Conservation (phyloP, 2,888 invertebrate genomes). For the Chrysotoxum bicinctum region DNA sequence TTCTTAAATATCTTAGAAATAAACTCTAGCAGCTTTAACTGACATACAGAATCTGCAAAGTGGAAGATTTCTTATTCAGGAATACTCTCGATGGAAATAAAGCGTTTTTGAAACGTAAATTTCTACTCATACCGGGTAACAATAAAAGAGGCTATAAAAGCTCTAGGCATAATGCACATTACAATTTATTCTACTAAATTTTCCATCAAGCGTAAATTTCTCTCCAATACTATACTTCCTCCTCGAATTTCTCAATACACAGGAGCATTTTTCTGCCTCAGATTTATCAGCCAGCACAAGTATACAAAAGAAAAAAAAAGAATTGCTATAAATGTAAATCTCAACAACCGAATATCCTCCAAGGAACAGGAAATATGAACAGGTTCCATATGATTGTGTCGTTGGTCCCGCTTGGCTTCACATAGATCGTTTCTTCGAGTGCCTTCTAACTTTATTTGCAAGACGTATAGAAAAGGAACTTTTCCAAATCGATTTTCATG, state of each 20-base stretch:
- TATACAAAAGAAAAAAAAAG: not conserved
- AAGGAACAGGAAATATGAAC: conserved; percentile 38
- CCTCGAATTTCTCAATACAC: not conserved
- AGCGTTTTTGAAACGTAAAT: not conserved
- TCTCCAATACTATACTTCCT: not conserved
- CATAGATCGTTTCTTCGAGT: conserved; percentile 19
- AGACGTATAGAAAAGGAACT: conserved; percentile 8
- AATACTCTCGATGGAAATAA: not conserved
- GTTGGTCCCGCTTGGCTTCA: conserved; percentile 20
- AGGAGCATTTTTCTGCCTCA: not conserved
- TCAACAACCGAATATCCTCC: conserved; percentile 32
- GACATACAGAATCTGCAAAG: not conserved
- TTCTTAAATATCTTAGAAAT: too few relatives aligned
- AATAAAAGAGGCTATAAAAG: not conserved
- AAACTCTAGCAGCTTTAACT: not conserved
- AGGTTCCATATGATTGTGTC: conserved; percentile 39
- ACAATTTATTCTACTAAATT: conserved; percentile 10
- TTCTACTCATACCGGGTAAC: not conserved
- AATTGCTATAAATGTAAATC: conserved; percentile 12
- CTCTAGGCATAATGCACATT: conserved; percentile 4
- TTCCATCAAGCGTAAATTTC: conserved; percentile 14
- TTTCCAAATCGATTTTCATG: conserved; percentile 35
- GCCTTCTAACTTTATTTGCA: conserved; percentile 16
- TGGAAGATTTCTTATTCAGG: not conserved
- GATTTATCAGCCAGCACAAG: conserved; percentile 9